Conservation (phyloP, 2,888 invertebrate genomes). For the Melipona beecheii region DNA sequence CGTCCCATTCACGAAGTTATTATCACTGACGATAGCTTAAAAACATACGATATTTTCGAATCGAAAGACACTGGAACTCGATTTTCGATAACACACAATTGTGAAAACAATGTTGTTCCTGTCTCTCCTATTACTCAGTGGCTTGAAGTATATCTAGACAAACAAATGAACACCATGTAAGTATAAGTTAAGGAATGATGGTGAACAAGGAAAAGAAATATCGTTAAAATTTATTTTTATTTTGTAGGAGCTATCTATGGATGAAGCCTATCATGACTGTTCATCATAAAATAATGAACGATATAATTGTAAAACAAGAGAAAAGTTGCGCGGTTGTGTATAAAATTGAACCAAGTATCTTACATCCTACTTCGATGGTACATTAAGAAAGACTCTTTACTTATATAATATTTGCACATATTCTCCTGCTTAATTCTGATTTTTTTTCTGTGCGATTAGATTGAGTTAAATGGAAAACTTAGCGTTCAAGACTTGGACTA, state of each 20-base stretch:
- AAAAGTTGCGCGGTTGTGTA: constrained; percentile 76
- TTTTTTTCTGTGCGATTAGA: constrained; percentile 47
- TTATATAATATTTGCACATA: background rate
- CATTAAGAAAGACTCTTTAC: constrained; percentile 24
- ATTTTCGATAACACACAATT: constrained; percentile 71
- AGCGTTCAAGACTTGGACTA: constrained; percentile 68
- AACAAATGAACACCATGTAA: constrained; percentile 68
- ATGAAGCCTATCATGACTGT: constrained; percentile 58
- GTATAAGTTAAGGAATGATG: constrained; percentile 6
- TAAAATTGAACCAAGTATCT: constrained; percentile 73
- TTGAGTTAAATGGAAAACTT: constrained; percentile 74
- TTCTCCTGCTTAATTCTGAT: background rate
- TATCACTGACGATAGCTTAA: constrained; percentile 72
- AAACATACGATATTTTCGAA: constrained; percentile 62
- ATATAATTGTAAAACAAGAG: constrained; percentile 68
- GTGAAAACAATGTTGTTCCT: constrained; percentile 71
- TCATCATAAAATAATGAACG: constrained; percentile 65
- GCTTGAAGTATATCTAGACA: constrained; percentile 43
- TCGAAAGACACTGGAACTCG: constrained; percentile 74
- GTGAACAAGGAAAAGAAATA: background rate
- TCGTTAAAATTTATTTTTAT: background rate
- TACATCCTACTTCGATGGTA: constrained; percentile 78
- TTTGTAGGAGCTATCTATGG: constrained; percentile 51
- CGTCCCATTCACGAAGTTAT: constrained; percentile 73
- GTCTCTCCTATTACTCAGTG: constrained; percentile 50